Conservation (phyloP, 1,140 invertebrate species). For the Ceratina japonica region DNA sequence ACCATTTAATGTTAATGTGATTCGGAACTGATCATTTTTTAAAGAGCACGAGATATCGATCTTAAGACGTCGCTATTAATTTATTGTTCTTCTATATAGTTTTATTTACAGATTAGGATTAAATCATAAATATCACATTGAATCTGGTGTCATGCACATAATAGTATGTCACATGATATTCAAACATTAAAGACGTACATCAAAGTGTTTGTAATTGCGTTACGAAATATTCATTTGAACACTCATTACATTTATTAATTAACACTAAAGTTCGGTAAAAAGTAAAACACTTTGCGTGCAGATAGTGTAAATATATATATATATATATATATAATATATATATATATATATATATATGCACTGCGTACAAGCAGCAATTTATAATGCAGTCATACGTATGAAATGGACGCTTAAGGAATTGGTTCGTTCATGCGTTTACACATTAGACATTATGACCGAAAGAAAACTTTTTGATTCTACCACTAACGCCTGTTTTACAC, state of each 20-base stretch:
- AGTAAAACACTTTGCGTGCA: constrained; percentile 65
- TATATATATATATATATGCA: constrained; percentile 48
- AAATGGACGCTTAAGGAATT: constrained; percentile 60
- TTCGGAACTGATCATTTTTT: constrained; percentile 76
- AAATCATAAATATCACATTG: constrained; percentile 37
- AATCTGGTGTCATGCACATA: constrained; percentile 54
- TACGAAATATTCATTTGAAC: constrained; percentile 45
- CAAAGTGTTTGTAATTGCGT: constrained; percentile 46
- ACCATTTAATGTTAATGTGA: constrained; percentile 64
- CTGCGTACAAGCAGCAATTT: constrained; percentile 64
- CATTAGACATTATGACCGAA: constrained; percentile 41
- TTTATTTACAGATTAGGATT: constrained; percentile 39
- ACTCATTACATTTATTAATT: constrained; percentile 59
- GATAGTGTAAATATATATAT: constrained; percentile 49
- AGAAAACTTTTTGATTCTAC: constrained; percentile 32
- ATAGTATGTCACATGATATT: constrained; percentile 46
- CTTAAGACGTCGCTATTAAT: constrained; percentile 32
- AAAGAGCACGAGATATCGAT: constrained; percentile 77
- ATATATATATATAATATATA: constrained; percentile 56
- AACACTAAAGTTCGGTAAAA: constrained; percentile 54
- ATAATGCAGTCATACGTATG: constrained; percentile 64
- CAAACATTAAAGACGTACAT: constrained; percentile 52
- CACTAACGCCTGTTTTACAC: constrained; percentile 20
- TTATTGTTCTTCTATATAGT: constrained; percentile 38
- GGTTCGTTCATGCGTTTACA: constrained; percentile 61